Evolutionary conservation across 2,113 vertebrate species (phyloP).

Genomic region (Mionectes macconnelli): DNA sequence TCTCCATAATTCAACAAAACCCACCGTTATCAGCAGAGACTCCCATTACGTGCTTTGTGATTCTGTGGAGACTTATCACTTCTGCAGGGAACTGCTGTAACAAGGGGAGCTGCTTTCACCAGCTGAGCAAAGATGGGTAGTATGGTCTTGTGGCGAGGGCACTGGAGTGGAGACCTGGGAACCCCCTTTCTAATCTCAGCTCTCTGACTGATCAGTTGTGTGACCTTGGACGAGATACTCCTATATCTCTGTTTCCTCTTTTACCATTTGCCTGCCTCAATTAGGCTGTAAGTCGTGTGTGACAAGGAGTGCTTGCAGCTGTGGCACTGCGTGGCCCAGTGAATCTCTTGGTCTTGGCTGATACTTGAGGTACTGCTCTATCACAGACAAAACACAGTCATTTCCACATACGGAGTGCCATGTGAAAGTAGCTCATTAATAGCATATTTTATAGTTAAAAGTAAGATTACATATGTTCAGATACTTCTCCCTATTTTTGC

Average conservation of each 20-base stretch:
- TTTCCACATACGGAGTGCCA: background rate
- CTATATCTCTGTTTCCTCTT: background rate
- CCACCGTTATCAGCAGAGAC: background rate
- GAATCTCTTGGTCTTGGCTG: background rate
- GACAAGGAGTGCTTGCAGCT: background rate
- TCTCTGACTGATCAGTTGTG: background rate
- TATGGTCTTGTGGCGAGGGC: accelerated
- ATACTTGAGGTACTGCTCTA: background rate
- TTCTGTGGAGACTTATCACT: background rate
- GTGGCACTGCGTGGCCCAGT: accelerated
- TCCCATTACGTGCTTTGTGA: background rate
- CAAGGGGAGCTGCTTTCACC: accelerated
- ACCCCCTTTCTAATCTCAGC: background rate
- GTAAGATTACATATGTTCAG: background rate
- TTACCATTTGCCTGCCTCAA: background rate
- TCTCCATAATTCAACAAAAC: background rate
- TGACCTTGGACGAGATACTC: background rate
- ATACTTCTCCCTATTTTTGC: background rate
- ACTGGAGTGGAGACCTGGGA: background rate
- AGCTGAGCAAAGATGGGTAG: background rate
- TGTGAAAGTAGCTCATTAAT: background rate
- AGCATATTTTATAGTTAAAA: background rate
- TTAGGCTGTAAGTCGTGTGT: background rate
- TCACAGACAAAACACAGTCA: background rate
- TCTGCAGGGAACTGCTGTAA: background rate